Evolutionary conservation across 2,113 vertebrate genomes (phyloP), one percentile per base, ranked within the genome.

Genomic region (Oostethus manadensis): DNA sequence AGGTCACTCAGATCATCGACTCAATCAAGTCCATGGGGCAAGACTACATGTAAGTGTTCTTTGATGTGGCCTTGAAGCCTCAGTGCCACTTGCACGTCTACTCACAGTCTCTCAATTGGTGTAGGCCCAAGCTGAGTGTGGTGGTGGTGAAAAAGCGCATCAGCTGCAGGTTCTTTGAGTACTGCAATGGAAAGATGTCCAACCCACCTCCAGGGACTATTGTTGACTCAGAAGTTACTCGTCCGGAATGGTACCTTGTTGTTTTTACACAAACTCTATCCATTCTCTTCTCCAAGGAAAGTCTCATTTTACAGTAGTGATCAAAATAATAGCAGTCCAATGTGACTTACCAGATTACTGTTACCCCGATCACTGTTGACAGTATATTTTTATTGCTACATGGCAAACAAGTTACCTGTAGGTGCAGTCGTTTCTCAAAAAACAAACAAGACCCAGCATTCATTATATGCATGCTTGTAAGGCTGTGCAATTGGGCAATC

Each of bases 121-220:
- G 33, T 10, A 98, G 97, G 57, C 96, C 96, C 3, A 94, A 90
- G 46, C 85, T 99, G 1, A 91, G 89, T 0, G 92, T 99, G 51
- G 91, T 98, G 35, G 94, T 99, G 75, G 96, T 99, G 71, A 99
- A 95, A 89, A 99, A 99, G 51, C 87, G 94, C 1, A 87, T 96
- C 63, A 87, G 79, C 29, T 82, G 88, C 76, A 89, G 96, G 38
- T 94, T 98, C 71, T 98, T 99, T 6, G 86, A 90, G 0, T 66
- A 75, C 3, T 6, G 76, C 0, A 77, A 82, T 8, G 90, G 90
- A n/a, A 87, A 78, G 21, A 79, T 92, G 49, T 63, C 64, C n/a
- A 99, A 98, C 81, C 94, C 95, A 1, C 94, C 93, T 1, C 93
- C 96, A 0, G 97, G 96, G 3, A 99, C 97, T 0, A 70, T 98